These are phyloP conservation scores for Dascyllus trimaculatus DNA, from an alignment of 2,113 vertebrate genomes.

Conservation along the genomic window DNA sequence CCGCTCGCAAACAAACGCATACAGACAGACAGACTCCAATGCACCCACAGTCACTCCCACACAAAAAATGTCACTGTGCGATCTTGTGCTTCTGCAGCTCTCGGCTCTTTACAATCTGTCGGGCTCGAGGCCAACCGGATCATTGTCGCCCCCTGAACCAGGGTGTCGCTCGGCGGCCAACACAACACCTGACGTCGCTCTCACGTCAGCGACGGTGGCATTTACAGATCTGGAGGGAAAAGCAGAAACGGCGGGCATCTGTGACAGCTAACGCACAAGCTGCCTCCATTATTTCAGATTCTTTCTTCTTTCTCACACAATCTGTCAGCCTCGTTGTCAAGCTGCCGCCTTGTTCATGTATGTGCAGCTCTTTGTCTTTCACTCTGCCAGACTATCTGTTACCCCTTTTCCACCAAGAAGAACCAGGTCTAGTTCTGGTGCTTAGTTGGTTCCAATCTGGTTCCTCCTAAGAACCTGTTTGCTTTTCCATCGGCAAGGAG, in stretches of 20 bases:
- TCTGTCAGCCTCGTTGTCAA: conserved; percentile 70
- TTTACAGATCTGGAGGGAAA: conserved; percentile 50
- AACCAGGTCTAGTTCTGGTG: no score
- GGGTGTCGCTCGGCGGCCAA: conserved; percentile 30
- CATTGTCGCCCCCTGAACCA: conserved; percentile 35
- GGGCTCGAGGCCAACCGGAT: conserved; percentile 18
- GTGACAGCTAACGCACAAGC: conserved; percentile 51
- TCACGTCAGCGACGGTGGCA: conserved; percentile 45
- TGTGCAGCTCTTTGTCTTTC: conserved; percentile 43
- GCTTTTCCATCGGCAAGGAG: no score
- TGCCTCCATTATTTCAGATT: conserved; percentile 50
- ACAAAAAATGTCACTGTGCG: conserved; percentile 33
- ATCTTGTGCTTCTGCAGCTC: conserved; percentile 37
- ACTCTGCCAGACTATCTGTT: conserved; percentile 66
- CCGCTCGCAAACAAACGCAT: conserved; percentile 28
- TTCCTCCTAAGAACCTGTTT: no score
- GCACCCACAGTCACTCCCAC: conserved; percentile 36
- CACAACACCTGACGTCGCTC: conserved; percentile 56
- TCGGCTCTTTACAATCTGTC: conserved; percentile 39
- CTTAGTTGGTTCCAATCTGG: no score
- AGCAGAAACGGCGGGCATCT: conserved; percentile 58
- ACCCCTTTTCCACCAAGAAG: no score
- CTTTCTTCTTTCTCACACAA: conserved; percentile 45
- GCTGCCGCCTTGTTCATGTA: conserved; percentile 57
- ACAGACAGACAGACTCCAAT: conserved; percentile 46